Evolutionary conservation across 2,113 vertebrate genomes (phyloP).

Genomic region (Neotoma lepida): DNA sequence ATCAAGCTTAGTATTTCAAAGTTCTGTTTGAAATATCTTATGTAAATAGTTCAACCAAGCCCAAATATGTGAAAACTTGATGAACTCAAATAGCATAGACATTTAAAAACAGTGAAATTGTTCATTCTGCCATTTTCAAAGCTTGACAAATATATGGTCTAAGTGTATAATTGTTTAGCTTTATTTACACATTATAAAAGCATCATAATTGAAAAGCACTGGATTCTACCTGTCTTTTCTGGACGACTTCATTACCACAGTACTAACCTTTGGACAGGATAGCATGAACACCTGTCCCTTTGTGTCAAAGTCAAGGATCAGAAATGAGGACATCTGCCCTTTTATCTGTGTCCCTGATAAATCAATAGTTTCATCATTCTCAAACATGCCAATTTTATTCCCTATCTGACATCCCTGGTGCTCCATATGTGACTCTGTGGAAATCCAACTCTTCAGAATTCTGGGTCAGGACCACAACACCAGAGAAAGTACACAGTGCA

Average conservation of each 20-base stretch:
- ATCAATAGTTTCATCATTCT: neutral
- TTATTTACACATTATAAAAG: neutral
- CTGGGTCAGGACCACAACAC: neutral
- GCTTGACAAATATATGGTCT: neutral
- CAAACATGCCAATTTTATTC: neutral
- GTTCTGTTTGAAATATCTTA: neutral
- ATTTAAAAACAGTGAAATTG: neutral
- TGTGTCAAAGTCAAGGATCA: neutral
- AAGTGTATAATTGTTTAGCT: neutral
- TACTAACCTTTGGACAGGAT: neutral
- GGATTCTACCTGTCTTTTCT: neutral
- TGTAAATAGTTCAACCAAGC: neutral
- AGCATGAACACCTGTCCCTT: neutral
- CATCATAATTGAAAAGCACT: slow-evolving; percentile 2
- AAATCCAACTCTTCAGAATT: neutral
- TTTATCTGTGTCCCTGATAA: neutral
- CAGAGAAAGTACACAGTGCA: neutral
- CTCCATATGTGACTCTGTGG: too few relatives aligned
- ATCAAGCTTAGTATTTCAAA: slow-evolving; percentile 25
- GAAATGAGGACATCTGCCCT: neutral
- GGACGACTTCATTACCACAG: neutral
- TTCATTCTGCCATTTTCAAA: neutral
- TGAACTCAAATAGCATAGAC: neutral
- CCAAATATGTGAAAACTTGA: neutral
- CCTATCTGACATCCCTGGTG: neutral